These are phyloP conservation scores for Plotosus lineatus DNA, from an alignment of 2,113 vertebrate genomes.

Conservation along the genomic window DNA sequence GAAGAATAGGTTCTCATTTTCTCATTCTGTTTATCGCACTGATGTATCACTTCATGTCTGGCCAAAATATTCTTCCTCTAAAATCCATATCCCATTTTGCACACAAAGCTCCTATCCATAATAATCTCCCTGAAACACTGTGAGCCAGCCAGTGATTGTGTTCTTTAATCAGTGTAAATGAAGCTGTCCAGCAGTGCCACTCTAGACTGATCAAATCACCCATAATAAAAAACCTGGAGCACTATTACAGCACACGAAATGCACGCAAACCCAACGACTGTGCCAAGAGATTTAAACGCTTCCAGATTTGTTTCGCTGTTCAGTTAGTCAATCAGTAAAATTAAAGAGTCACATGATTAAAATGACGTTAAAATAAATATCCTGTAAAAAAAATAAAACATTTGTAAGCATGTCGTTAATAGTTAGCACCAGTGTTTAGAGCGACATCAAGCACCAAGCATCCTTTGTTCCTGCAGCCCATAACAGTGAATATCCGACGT, in stretches of 20 bases:
- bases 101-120: conserved; percentile 23
- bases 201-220: not conserved
- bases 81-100: conserved; percentile 32
- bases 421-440: conserved; percentile 13
- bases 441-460: conserved; percentile 8
- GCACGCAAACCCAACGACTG: not conserved
- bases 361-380: not conserved
- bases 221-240: not conserved
- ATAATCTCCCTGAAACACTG: conserved; percentile 20
- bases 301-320: conserved; percentile 2
- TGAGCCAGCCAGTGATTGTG: conserved; percentile 30
- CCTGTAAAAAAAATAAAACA: conserved; percentile 4
- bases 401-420: not conserved
- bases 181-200: conserved; percentile 1
- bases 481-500: conserved; percentile 14
- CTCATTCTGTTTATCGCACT: conserved; percentile 12
- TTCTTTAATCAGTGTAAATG: conserved; percentile 27
- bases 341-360: not conserved
- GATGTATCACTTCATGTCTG: conserved; percentile 39
- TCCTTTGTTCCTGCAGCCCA: not conserved
- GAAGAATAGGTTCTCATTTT: not conserved
- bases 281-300: not conserved
- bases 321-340: not conserved
- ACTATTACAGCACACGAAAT: not conserved
- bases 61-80: conserved; percentile 27